Conservation (phyloP, 64 coral and sea anemone species). For the Platygyra sinensis region DNA sequence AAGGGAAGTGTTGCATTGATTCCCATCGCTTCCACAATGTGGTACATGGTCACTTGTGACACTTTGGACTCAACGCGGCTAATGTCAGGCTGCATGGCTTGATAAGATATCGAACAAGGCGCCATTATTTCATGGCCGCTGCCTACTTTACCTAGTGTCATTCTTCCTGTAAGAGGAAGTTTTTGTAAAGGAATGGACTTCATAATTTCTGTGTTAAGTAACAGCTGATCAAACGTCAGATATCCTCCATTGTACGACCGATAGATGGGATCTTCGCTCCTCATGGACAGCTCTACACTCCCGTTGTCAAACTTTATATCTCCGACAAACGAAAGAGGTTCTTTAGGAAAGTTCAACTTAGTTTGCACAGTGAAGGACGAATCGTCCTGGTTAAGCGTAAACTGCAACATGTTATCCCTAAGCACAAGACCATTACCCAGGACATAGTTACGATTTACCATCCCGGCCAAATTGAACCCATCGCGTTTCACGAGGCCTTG, state of each 20-base stretch:
- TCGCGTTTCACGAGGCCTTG: slow-evolving; percentile 78
- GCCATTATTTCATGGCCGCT: slow-evolving; percentile 58
- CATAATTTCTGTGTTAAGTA: slow-evolving; percentile 62
- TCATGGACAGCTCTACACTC: slow-evolving; percentile 75
- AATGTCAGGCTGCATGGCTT: slow-evolving; percentile 48
- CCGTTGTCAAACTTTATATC: slow-evolving; percentile 68
- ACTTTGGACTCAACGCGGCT: slow-evolving; percentile 80
- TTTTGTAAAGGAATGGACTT: slow-evolving; percentile 77
- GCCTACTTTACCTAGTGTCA: slow-evolving; percentile 73
- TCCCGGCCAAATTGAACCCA: slow-evolving; percentile 59
- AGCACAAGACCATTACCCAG: slow-evolving; percentile 85
- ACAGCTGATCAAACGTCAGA: slow-evolving; percentile 71
- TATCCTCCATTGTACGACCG: slow-evolving; percentile 81
- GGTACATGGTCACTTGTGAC: slow-evolving; percentile 63
- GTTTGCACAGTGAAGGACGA: slow-evolving; percentile 61
- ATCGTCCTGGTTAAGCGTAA: slow-evolving; percentile 46
- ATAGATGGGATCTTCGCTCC: slow-evolving; percentile 60
- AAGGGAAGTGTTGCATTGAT: slow-evolving; percentile 58
- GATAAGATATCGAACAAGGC: slow-evolving; percentile 42
- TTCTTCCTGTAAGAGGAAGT: slow-evolving; percentile 51
- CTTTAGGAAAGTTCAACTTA: slow-evolving; percentile 68
- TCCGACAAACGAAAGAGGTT: slow-evolving; percentile 74
- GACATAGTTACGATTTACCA: slow-evolving; percentile 71
- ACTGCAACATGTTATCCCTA: slow-evolving; percentile 77
- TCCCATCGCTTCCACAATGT: slow-evolving; percentile 67